Percentiles rank a stretch among this genome's conserved stretches.
Evolutionary conservation across 1,140 invertebrate genomes (phyloP).

Genomic region (Lepidurus apus): DNA sequence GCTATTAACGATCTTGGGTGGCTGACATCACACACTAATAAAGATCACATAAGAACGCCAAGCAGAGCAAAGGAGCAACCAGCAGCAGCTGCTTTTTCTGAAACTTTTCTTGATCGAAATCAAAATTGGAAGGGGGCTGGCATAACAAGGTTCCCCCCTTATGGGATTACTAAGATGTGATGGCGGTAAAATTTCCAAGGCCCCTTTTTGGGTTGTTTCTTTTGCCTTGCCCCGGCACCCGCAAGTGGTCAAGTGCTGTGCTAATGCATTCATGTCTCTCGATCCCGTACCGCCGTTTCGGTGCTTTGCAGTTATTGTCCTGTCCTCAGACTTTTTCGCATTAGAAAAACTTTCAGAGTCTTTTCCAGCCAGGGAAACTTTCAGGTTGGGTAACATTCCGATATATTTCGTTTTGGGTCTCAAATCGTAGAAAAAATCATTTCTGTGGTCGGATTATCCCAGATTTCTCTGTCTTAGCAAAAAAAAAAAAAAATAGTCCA

Average conservation of each 20-base stretch:
- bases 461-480: too few species aligned
- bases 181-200: neutral
- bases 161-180: conserved; percentile 6
- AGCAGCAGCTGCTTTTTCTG: conserved; percentile 16
- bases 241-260: conserved; percentile 8
- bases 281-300: conserved; percentile 4
- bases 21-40: conserved; percentile 21
- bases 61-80: neutral
- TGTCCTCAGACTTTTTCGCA: neutral
- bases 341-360: neutral
- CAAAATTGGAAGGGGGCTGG: conserved; percentile 7
- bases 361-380: too few species aligned
- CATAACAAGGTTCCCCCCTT: neutral
- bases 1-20: conserved; percentile 15
- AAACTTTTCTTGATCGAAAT: conserved; percentile 4
- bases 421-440: too few species aligned
- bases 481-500: too few species aligned
- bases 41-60: conserved; percentile 21
- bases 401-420: too few species aligned
- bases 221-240: neutral
- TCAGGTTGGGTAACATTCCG: too few species aligned
- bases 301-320: neutral
- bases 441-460: too few species aligned
- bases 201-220: conserved; percentile 9
- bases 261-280: conserved; percentile 15